phyloP scores from a whole-genome alignment of 2,113 vertebrate genomes.

The Dasyurus viverrinus region DNA sequence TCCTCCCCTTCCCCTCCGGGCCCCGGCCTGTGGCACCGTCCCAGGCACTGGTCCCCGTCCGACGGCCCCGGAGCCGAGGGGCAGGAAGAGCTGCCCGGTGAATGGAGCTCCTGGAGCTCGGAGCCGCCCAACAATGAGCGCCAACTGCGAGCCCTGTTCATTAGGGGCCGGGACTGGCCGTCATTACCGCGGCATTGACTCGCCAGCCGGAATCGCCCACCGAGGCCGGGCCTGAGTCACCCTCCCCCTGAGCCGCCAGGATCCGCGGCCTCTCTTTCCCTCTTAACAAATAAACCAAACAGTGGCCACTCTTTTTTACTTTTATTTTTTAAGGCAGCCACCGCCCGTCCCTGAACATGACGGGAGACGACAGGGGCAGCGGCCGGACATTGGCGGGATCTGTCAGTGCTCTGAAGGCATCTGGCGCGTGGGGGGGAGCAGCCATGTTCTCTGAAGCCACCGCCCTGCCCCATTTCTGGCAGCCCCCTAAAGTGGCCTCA shows the following conservation, averaged over 20 bases:
- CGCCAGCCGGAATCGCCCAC: not conserved
- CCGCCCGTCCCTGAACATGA: not conserved
- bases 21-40: rapidly evolving
- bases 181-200: constrained; percentile 76
- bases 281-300: constrained; percentile 1
- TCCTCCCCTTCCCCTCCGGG: not conserved
- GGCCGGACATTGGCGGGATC: not conserved
- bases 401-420: not conserved
- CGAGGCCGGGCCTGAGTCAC: not conserved
- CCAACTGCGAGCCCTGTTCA: constrained; percentile 79
- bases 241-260: not conserved
- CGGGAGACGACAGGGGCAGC: not conserved
- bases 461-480: not conserved
- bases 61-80: constrained; percentile 54
- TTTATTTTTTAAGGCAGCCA: not conserved
- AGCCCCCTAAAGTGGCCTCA: not conserved
- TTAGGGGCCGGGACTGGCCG: constrained; percentile 75
- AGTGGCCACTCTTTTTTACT: not conserved
- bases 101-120: constrained; percentile 72
- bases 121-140: constrained; percentile 72
- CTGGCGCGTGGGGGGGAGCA: not conserved
- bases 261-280: not conserved
- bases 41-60: constrained; percentile 63
- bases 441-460: not conserved
- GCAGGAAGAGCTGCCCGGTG: not conserved